Percentiles rank a stretch among this genome's conserved stretches.
These are phyloP conservation scores for Nesidiocoris tenuis DNA, from an alignment of 2,888 invertebrate species.

Conservation along the genomic window DNA sequence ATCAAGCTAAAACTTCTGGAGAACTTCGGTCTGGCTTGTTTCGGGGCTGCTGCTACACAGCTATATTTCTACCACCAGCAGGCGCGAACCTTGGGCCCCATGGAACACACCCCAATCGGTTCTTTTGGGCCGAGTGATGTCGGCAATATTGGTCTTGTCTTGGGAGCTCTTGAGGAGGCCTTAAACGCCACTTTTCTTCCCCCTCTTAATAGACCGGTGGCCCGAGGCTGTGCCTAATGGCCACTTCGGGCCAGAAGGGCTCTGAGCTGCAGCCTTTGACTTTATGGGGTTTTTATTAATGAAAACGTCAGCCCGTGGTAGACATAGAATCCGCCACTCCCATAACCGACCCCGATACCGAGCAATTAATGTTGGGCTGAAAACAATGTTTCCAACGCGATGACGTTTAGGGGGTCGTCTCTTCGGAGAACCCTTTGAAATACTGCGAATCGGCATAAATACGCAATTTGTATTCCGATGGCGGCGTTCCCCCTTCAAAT, in stretches of 20 bases:
- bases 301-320: conserved; percentile 12
- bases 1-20: too few species aligned
- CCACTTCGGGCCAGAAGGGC: conserved; percentile 3
- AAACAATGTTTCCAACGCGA: neutral
- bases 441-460: neutral
- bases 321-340: neutral
- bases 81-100: too few species aligned
- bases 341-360: neutral
- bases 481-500: neutral
- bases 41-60: too few species aligned
- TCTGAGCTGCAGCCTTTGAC: neutral
- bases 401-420: neutral
- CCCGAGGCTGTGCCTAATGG: conserved; percentile 1
- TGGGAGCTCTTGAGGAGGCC: neutral
- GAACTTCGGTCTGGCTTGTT: too few species aligned
- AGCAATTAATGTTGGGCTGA: neutral
- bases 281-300: conserved; percentile 29
- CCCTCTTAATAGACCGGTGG: conserved; percentile 1
- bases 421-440: neutral
- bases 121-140: neutral
- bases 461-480: neutral
- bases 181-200: neutral
- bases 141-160: neutral
- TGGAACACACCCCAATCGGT: too few species aligned
- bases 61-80: too few species aligned